Conservation (phyloP, 1,140 invertebrate species). For the Holcopasites calliopsidis region DNA sequence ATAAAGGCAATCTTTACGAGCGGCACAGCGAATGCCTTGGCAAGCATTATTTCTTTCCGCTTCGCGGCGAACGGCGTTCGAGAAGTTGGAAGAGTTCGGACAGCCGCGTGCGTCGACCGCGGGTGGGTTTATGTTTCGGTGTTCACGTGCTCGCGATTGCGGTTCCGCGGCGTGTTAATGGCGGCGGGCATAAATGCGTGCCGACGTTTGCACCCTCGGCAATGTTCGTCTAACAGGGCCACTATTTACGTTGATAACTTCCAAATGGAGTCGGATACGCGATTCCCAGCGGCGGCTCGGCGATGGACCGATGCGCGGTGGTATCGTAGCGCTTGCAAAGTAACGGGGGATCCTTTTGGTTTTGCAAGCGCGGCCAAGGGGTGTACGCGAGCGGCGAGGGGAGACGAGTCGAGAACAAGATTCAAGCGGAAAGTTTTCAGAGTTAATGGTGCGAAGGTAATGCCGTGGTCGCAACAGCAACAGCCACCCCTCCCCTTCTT, state of each 20-base stretch:
- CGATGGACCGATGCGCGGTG: slow-evolving; percentile 59
- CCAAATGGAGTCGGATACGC: slow-evolving; percentile 70
- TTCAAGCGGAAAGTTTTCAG: slow-evolving; percentile 79
- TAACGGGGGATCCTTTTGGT: slow-evolving; percentile 72
- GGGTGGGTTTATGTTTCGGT: slow-evolving; percentile 11
- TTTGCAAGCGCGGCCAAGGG: slow-evolving; percentile 37
- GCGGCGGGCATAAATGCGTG: slow-evolving; percentile 59
- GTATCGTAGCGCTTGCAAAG: slow-evolving; percentile 71
- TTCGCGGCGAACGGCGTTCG: slow-evolving; percentile 18
- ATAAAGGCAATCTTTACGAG: too few relatives aligned
- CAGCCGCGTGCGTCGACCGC: slow-evolving; percentile 29
- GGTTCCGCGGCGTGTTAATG: slow-evolving; percentile 59
- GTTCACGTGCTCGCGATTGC: slow-evolving; percentile 30
- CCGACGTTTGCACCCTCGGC: slow-evolving; percentile 48
- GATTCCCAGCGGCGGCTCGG: slow-evolving; percentile 62
- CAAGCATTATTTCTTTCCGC: slow-evolving; percentile 43
- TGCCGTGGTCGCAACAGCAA: slow-evolving; percentile 77
- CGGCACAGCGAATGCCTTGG: too few relatives aligned
- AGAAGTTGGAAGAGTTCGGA: slow-evolving; percentile 49
- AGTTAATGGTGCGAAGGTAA: slow-evolving; percentile 79
- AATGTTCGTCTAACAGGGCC: slow-evolving; percentile 63
- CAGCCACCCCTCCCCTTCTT: slow-evolving; percentile 66
- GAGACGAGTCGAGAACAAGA: slow-evolving; percentile 76
- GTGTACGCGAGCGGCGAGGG: background rate
- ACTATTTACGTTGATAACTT: slow-evolving; percentile 76